Base-by-base conservation (phyloP, 1,140 invertebrate species). In the Drosophila pandora region DNA sequence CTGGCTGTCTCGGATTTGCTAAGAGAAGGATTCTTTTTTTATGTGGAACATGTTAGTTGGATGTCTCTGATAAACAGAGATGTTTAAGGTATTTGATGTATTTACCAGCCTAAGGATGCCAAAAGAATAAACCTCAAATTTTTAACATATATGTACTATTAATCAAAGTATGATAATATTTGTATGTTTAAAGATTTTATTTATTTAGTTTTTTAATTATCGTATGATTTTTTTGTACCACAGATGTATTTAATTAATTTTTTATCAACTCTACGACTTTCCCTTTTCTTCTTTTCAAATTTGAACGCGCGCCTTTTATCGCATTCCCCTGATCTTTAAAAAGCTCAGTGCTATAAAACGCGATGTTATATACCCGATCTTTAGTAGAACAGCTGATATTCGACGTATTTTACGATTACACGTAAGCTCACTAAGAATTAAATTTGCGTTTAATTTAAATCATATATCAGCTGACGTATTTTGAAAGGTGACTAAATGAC, bases 31-130 rank as follows among this genome's bases (percentile, higher is more conserved):
- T 60, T 37, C 58, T 52, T 32, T 56, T 61, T 67, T 79, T 81
- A 63, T 73, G 63, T 74, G 78, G 62, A 87, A 85, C 78, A 80
- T 80, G 58, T 58, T 62, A 32, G 37, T 32, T 41, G 48, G 32
- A 54, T 75, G 62, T 60, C 34, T 25, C 34, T 67, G 80, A 79
- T 79, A 71, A 79, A 68, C 53, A 7, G 43, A 60, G 62, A 69
- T 60, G 63, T 69, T 48, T 28, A 28, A 37, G 21, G 57, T 50
- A 71, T 76, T 64, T 50, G 23, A 13, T 59, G 52, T 48, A 52
- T 71, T 71, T 45, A 37, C 54, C 34, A 50, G 47, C 0, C 34
- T 17, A 13, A 2, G 2, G 13, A 57, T 13, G 41, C 25, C 39
- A 5, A 41, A 10, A n/a, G 39, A 41, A 2, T 10, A 6, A 0